Evolutionary conservation across 2,797 vertebrate species (phyloP).

Genomic region (Cuniculus paca): DNA sequence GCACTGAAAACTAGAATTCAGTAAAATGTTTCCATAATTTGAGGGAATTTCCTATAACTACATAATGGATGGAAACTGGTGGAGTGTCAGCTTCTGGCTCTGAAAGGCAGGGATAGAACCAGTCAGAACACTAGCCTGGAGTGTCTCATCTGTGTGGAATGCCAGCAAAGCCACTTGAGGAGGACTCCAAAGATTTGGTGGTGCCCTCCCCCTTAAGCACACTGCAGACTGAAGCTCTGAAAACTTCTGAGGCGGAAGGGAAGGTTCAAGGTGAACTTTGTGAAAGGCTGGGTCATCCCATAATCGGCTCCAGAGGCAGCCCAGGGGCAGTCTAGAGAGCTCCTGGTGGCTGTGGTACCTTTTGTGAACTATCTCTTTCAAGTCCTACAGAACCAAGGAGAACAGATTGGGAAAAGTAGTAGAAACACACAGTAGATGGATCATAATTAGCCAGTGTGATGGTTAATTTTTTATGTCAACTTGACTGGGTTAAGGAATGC

Average conservation of each 20-base stretch:
- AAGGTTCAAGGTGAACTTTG: background rate
- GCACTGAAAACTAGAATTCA: background rate
- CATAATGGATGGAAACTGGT: background rate
- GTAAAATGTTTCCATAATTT: conserved; percentile 14
- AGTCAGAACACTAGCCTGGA: background rate
- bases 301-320: background rate
- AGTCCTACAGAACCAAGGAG: background rate
- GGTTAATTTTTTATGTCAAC: background rate
- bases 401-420: background rate
- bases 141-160: background rate
- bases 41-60: background rate
- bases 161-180: background rate
- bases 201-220: background rate
- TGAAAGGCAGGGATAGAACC: background rate
- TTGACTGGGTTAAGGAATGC: background rate
- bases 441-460: background rate
- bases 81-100: background rate
- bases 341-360: accelerated
- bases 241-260: background rate
- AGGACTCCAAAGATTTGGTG: background rate
- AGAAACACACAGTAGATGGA: background rate
- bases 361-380: background rate
- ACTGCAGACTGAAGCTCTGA: background rate
- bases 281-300: background rate
- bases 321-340: background rate